phyloP scores from a whole-genome alignment of 2,797 vertebrate genomes.

The Coregonus suidteri region DNA sequence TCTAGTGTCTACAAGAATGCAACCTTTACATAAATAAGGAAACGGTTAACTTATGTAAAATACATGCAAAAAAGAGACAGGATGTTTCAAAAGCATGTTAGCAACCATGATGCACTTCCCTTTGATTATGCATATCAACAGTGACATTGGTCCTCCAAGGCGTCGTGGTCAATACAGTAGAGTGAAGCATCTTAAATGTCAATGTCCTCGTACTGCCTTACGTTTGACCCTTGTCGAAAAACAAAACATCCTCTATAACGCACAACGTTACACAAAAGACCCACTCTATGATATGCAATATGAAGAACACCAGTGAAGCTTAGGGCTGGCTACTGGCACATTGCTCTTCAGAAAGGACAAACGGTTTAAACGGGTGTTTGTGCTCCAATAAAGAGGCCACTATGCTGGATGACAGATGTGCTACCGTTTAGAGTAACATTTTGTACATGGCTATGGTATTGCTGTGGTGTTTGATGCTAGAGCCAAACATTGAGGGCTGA shows the following conservation, averaged over 20 bases:
- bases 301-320: constrained; percentile 64
- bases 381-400: constrained; percentile 67
- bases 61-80: constrained; percentile 61
- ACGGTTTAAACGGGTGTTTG: constrained; percentile 67
- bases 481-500: constrained; percentile 56
- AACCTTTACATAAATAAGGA: constrained; percentile 53
- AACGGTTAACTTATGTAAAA: constrained; percentile 68
- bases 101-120: constrained; percentile 60
- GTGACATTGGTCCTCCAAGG: constrained; percentile 44
- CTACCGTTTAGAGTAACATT: constrained; percentile 68
- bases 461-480: constrained; percentile 54
- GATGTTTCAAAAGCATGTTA: constrained; percentile 51
- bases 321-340: constrained; percentile 45
- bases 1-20: constrained; percentile 37
- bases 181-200: constrained; percentile 60
- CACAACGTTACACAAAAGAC: constrained; percentile 45
- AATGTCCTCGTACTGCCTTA: constrained; percentile 48
- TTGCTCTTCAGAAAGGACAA: constrained; percentile 50
- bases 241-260: constrained; percentile 56
- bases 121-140: constrained; percentile 60
- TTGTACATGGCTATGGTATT: constrained; percentile 56
- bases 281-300: constrained; percentile 63
- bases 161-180: constrained; percentile 39
- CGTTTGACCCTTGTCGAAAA: constrained; percentile 41
- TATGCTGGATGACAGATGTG: constrained; percentile 71